A percentile compares a stretch with the other conserved stretches of the same genome.
phyloP scores from a whole-genome alignment of 2,888 invertebrate species.

The Drosophila bunnanda region DNA sequence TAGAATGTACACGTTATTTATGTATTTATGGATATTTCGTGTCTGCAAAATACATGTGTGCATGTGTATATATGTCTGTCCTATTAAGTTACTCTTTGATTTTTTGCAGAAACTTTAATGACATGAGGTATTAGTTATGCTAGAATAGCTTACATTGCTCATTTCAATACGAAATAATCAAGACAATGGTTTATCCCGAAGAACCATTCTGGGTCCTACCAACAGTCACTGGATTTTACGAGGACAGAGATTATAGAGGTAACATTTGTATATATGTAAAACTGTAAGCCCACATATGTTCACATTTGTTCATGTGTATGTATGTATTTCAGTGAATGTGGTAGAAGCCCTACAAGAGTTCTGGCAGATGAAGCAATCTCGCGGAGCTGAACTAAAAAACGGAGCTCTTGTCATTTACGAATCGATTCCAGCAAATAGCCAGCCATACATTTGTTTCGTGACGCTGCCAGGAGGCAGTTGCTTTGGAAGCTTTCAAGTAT shows the following conservation, averaged over 20 bases:
- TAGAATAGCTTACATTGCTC: constrained; percentile 4
- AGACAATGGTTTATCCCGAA: constrained; percentile 85
- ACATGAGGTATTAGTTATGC: constrained; percentile 18
- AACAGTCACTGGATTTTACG: constrained; percentile 84
- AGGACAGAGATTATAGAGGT: constrained; percentile 84
- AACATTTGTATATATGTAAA: constrained; percentile 43
- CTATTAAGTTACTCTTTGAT: constrained; percentile 1
- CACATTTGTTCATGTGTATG: neutral
- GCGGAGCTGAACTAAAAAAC: constrained; percentile 93
- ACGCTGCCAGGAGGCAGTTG: constrained; percentile 97
- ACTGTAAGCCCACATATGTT: neutral
- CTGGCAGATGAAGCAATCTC: constrained; percentile 98
- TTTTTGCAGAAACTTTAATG: constrained; percentile 7
- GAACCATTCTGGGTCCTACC: constrained; percentile 85
- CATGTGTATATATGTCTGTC: neutral
- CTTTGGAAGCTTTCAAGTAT: constrained; percentile 97
- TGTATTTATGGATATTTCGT: neutral
- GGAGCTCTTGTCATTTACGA: constrained; percentile 97
- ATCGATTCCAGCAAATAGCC: constrained; percentile 95
- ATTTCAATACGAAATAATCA: constrained; percentile 11
- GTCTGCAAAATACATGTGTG: neutral
- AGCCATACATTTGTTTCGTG: constrained; percentile 97
- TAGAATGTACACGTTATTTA: neutral
- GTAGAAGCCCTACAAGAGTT: constrained; percentile 98
- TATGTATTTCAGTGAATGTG: constrained; percentile 90